Base-by-base conservation (phyloP, 2,888 invertebrate genomes). In the Stramonita haemastoma region DNA sequence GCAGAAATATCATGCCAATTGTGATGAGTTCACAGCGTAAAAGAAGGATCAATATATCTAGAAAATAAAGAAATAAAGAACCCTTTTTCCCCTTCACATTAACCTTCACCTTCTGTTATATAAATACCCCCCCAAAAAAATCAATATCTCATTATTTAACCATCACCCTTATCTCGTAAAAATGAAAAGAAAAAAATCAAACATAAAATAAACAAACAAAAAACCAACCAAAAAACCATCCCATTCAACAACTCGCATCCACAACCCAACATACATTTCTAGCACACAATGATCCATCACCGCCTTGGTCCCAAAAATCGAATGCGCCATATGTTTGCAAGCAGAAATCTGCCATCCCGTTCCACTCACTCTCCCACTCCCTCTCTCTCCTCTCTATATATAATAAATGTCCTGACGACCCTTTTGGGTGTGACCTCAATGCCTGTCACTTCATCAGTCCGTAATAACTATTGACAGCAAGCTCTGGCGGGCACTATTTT, bases 351-450 rank as follows among this genome's bases (percentile, higher is more conserved):
- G 26, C 73, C 29, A 29, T 29, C 8, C 73, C n/a, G 2, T 73
- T n/a, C 73, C 26, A 2, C 17, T 73, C 73, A 26, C n/a, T 26
- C 73, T 2, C 81, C 46, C 46, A 46, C 8, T 46, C 46, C 8
- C 46, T 46, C 46, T 11, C 22, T 4, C 36, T 79, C 11, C 26
- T 46, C 36, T 26, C 22, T 22, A 83, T 46, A 46, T 29, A 26
- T 26, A 83, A 36, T 15, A 32, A 32, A n/a, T 32, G 15, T 46
- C 46, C 46, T 46, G 46, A 26, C 66, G 17, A 66, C 19, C 19
- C 1, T 22, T 81, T 83, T 83, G 81, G 81, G 81, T 46, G 81
- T 83, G 46, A 83, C 81, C 81, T 83, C 15, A 36, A 83, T 46
- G 77, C 81, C 36, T 46, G 81, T 83, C 81, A 46, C 81, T 83